These are phyloP conservation scores for Cabera pusaria DNA, from an alignment of 2,888 invertebrate species.

Conservation along the genomic window DNA sequence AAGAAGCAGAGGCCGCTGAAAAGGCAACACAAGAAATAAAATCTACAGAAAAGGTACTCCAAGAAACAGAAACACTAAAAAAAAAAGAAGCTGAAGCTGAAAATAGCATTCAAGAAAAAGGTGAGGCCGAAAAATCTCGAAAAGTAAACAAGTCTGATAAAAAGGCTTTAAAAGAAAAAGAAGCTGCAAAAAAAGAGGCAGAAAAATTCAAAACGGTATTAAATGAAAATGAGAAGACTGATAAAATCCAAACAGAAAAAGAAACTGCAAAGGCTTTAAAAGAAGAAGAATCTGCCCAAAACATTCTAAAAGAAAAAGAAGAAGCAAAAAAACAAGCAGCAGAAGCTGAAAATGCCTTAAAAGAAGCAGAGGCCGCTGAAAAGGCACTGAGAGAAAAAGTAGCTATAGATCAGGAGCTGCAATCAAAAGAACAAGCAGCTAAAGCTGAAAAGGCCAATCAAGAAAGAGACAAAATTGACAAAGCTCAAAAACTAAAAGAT, in stretches of 20 bases:
- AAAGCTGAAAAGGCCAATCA: neutral
- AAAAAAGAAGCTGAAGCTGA: slow-evolving; percentile 12
- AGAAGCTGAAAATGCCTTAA: slow-evolving; percentile 5
- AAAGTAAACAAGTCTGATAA: slow-evolving; percentile 10
- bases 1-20: slow-evolving; percentile 8
- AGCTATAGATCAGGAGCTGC: neutral
- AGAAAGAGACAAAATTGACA: slow-evolving; percentile 4
- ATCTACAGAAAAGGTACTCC: slow-evolving; percentile 4
- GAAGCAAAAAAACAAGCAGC: neutral
- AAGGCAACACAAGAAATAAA: slow-evolving; percentile 3
- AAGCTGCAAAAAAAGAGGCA: neutral
- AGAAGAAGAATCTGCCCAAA: slow-evolving; percentile 1
- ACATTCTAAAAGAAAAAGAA: slow-evolving; percentile 1
- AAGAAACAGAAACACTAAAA: slow-evolving; percentile 9
- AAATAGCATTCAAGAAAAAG: slow-evolving; percentile 10
- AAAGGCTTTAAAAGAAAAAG: slow-evolving; percentile 7
- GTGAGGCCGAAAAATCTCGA: slow-evolving; percentile 12
- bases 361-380: slow-evolving; percentile 7
- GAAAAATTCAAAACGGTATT: too few relatives aligned
- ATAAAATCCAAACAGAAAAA: neutral
- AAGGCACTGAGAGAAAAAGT: slow-evolving; percentile 6
- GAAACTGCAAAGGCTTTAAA: neutral
- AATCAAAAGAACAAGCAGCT: slow-evolving; percentile 17
- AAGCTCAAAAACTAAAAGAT: slow-evolving; percentile 7
- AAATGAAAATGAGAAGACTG: slow-evolving; percentile 5